These are phyloP conservation scores for Hexactinellida sp. DNA, from an alignment of 37 sponge, comb jelly and placozoan genomes.

Conservation along the genomic window DNA sequence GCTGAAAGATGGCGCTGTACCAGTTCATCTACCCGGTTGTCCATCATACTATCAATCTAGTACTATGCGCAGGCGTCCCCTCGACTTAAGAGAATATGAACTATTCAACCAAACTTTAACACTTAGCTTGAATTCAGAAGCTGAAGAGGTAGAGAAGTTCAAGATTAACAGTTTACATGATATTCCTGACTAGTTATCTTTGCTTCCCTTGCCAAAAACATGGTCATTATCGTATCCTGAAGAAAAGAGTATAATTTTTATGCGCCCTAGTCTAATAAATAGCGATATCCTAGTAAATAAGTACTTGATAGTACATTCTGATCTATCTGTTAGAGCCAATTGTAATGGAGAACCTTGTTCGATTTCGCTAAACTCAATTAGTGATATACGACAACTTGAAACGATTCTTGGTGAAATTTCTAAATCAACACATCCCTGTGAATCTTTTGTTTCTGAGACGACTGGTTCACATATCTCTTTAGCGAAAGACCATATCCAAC, in stretches of 20 bases:
- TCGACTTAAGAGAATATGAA: too few species aligned
- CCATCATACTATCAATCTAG: too few species aligned
- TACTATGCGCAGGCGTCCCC: too few species aligned
- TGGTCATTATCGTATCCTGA: too few species aligned
- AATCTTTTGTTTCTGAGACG: background rate
- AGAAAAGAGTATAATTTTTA: too few species aligned
- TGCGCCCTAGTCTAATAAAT: background rate
- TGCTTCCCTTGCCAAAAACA: too few species aligned
- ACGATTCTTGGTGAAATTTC: background rate
- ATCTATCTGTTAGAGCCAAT: background rate
- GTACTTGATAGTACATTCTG: background rate
- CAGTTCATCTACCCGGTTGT: background rate
- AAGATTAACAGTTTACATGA: background rate
- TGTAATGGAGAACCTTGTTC: background rate
- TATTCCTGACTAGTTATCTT: too few species aligned
- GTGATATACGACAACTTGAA: background rate
- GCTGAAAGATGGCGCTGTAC: background rate
- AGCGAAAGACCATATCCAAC: slow-evolving; percentile 13
- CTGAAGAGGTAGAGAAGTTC: too few species aligned
- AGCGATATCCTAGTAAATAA: background rate
- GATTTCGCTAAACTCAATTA: background rate
- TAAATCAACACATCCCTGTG: background rate
- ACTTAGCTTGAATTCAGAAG: too few species aligned
- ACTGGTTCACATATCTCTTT: background rate
- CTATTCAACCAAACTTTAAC: too few species aligned